These are phyloP conservation scores for Vireo griseus DNA, from an alignment of 2,797 vertebrate genomes.

Conservation along the genomic window DNA sequence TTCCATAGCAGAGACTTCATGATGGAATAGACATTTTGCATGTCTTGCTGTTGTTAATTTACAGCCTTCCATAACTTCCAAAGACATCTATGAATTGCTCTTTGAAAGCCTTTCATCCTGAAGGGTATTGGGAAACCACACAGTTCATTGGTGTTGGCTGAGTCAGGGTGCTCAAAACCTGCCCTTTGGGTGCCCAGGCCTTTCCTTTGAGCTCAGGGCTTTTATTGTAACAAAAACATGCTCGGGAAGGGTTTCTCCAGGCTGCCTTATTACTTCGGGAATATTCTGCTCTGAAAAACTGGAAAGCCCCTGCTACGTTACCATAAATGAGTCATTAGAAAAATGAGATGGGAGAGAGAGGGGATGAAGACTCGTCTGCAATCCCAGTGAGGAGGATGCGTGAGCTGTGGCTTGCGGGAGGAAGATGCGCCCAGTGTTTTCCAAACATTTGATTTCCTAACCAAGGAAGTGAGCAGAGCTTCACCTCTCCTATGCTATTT, in stretches of 20 bases:
- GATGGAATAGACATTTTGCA: background rate
- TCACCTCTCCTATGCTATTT: background rate
- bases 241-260: background rate
- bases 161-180: background rate
- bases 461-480: background rate
- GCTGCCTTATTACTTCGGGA: background rate
- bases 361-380: background rate
- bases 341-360: background rate
- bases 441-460: background rate
- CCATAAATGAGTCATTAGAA: background rate
- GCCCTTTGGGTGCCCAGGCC: background rate
- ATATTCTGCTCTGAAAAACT: background rate
- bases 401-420: background rate
- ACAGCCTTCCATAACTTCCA: background rate
- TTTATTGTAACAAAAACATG: background rate
- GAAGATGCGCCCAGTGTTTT: background rate
- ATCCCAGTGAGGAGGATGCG: background rate
- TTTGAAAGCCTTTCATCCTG: slow-evolving; percentile 9
- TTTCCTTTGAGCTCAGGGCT: background rate
- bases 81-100: background rate
- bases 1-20: background rate
- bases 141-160: background rate
- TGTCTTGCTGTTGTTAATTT: slow-evolving; percentile 1
- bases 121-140: background rate
- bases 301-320: background rate